Evolutionary conservation across 2,888 invertebrate genomes (phyloP), one percentile per base, ranked within the genome.

Genomic region (Drosophila glabriapex): DNA sequence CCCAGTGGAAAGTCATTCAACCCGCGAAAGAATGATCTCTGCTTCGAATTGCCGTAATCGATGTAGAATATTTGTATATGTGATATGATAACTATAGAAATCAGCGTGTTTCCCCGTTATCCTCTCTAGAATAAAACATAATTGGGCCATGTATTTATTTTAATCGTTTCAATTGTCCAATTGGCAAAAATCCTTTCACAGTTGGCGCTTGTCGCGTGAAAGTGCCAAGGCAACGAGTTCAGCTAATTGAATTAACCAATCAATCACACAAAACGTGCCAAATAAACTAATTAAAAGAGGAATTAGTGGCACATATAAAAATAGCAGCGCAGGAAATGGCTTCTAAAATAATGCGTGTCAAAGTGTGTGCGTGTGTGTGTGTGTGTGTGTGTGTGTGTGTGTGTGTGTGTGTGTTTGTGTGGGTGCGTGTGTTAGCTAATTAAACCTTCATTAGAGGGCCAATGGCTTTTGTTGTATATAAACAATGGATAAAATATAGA

Each of bases 241-340:
- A 35, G 61, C 68, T 76, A 85, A 85, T 88, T 88, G 73, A 82
- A 76, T 85, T 75, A 83, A 73, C 78, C 85, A 86, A 85, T 89
- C 87, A 89, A 86, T 80, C 74, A 78, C 72, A 56, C 63, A 74
- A 67, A 78, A 79, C 77, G 76, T 76, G 73, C 76, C 68, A 79
- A 86, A 89, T 86, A 80, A 86, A 86, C 76, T 78, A 89, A 85
- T 85, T 85, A 85, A 85, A 86, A 86, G 72, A 66, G 77, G 89
- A 83, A 80, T 85, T 85, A 86, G 85, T 70, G 61, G 56, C 70
- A 68, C 55, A 71, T 52, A 79, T 67, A 78, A 65, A 79, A 79
- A 80, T 76, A 69, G 49, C 66, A 46, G 10, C 31, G 55, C 64
- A 67, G 59, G 60, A 71, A 71, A 80, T 60, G 76, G 71, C 72